Percentiles rank a stretch among this genome's conserved stretches.
These are phyloP conservation scores for Caranx ignobilis DNA, from an alignment of 2,113 vertebrate species.

Conservation along the genomic window DNA sequence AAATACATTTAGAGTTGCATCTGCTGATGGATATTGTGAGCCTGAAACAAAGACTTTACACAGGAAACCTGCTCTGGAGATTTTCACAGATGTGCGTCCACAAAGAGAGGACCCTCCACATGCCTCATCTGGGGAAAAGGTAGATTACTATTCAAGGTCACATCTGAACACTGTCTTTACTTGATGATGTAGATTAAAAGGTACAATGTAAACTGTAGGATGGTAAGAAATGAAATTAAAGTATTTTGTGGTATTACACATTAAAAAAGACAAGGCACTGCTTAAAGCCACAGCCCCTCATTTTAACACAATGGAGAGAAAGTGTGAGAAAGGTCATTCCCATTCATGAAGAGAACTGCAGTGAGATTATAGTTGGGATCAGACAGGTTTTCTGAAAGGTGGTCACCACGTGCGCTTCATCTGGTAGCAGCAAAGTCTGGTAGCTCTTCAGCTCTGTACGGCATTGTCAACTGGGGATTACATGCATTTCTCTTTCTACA, in stretches of 20 bases:
- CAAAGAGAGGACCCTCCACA: slow-evolving; percentile 4
- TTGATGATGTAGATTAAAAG: not conserved
- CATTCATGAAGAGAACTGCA: not conserved
- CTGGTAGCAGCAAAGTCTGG: no score
- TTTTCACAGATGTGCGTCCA: slow-evolving; percentile 66
- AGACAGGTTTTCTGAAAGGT: not conserved
- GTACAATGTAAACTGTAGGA: not conserved
- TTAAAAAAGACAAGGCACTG: not conserved
- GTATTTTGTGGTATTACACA: not conserved
- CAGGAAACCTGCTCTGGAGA: slow-evolving; percentile 81
- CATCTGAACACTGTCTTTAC: not conserved
- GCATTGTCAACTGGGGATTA: not conserved
- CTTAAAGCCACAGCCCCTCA: not conserved
- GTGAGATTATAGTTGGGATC: not conserved
- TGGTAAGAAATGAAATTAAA: not conserved
- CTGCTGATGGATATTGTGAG: not conserved
- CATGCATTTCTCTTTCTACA: not conserved
- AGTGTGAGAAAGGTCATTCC: not conserved
- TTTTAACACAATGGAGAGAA: not conserved
- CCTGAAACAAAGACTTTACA: slow-evolving; percentile 20
- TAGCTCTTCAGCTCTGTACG: no score
- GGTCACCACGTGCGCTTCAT: not conserved
- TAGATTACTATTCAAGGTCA: slow-evolving; percentile 48
- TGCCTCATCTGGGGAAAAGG: slow-evolving; percentile 81
- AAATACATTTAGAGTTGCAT: slow-evolving; percentile 3